Base-by-base conservation (phyloP, 2,797 vertebrate genomes). In the Acipenser transmontanus region DNA sequence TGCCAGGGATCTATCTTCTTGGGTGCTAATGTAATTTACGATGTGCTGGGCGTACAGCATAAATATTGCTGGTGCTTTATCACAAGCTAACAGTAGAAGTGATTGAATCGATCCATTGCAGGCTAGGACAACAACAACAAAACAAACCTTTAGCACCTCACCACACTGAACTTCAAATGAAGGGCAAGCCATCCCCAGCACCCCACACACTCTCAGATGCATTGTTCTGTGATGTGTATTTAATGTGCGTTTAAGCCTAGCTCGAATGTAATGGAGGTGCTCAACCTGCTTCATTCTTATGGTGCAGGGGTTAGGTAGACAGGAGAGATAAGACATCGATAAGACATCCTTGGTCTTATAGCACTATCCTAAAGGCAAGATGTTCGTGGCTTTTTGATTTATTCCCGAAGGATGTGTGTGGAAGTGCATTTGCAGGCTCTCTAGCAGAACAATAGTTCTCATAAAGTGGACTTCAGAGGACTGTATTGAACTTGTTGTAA, bases 31-130 rank as follows among this genome's bases (percentile, higher is more conserved):
- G 68, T 86, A 76, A 82, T 89, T 90, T 83, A 91, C 14, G 49
- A 77, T 73, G 73, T 77, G 67, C 78, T 68, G 76, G 79, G 82
- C 81, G 78, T 77, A 77, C 69, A 63, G 71, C 72, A 77, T 84
- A 84, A 87, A 90, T 86, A 82, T 74, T 47, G 47, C 73, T 8
- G 7, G 72, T 68, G 73, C 64, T 72, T 82, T 84, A 86, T 89
- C 81, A 84, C 80, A 86, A 72, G 74, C 65, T 57, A 78, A 80
- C 34, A 59, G 72, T 76, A 74, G 80, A 85, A 69, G 65, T 60
- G 72, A 81, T 77, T 74, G 63, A 81, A 85, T 80, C 82, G 64
- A 63, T 87, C 84, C 70, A 75, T 59, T 71, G 64, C 63, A 61
- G 64, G 70, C 70, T 54, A 17, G 64, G 70, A 76, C 50, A 62